Evolutionary conservation across 2,888 invertebrate genomes (phyloP).

Genomic region (Pachydiplax longipennis): DNA sequence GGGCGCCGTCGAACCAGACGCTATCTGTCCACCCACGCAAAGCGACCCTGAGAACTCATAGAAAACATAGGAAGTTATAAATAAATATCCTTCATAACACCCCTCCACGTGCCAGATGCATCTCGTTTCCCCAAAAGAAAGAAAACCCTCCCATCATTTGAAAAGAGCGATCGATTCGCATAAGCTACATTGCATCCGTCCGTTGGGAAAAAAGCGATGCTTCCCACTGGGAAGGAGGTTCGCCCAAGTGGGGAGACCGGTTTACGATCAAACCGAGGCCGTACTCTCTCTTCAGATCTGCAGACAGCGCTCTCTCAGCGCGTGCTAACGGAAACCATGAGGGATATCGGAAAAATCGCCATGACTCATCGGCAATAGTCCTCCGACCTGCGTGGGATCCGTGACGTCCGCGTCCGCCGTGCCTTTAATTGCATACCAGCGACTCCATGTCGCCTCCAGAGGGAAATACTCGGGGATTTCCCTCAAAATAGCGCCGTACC

Average conservation of each 20-base stretch:
- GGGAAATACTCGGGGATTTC: not conserved
- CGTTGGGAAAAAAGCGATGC: not conserved
- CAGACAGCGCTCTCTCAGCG: not conserved
- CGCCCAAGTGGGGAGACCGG: slow-evolving; percentile 6
- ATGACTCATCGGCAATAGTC: not conserved
- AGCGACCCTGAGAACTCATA: too few relatives aligned
- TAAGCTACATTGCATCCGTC: not conserved
- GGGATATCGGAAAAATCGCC: not conserved
- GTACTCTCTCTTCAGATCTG: not conserved
- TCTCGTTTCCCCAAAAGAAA: too few relatives aligned
- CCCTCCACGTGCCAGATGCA: too few relatives aligned
- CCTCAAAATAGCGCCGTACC: not conserved
- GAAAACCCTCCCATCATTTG: not conserved
- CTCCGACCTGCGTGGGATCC: slow-evolving; percentile 6
- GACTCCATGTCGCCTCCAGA: too few relatives aligned
- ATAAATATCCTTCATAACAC: too few relatives aligned
- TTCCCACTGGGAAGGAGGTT: not conserved
- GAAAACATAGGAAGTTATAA: too few relatives aligned
- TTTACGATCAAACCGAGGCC: slow-evolving; percentile 27
- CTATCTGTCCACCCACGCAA: too few relatives aligned
- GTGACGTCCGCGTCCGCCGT: not conserved
- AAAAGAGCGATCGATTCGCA: not conserved
- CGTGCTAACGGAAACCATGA: not conserved
- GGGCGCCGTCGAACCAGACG: too few relatives aligned
- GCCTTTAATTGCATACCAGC: not conserved